Conservation (phyloP, 2,113 vertebrate genomes). For the Apaloderma vittatum region DNA sequence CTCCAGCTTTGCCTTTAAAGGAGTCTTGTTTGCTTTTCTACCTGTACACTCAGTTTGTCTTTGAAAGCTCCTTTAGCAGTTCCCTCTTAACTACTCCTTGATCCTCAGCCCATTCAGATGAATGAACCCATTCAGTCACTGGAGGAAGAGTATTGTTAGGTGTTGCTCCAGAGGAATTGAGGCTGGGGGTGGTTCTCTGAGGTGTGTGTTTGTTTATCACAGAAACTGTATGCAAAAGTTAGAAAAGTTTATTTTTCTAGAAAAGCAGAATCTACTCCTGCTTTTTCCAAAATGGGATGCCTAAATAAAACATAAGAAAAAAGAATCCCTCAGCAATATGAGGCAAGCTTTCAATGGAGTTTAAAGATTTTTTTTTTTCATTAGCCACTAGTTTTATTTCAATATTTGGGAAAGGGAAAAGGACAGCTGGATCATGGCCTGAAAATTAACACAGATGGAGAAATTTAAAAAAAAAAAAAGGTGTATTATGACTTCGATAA, state of each 20-base stretch:
- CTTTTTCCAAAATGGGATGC: background rate
- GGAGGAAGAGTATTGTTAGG: background rate
- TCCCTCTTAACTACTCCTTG: background rate
- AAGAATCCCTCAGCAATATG: background rate
- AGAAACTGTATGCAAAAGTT: background rate
- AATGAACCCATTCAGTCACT: background rate
- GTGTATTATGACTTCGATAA: background rate
- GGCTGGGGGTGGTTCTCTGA: background rate
- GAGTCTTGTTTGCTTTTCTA: background rate
- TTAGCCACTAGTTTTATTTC: background rate
- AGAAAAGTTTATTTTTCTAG: background rate
- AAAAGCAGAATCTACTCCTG: background rate
- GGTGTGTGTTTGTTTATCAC: background rate
- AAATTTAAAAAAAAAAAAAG: background rate
- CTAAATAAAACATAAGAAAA: background rate
- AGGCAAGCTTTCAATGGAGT: background rate
- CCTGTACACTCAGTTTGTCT: background rate
- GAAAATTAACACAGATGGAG: background rate
- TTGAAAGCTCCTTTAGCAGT: background rate
- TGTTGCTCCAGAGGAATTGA: background rate
- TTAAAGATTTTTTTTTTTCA: background rate
- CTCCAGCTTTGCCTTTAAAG: background rate
- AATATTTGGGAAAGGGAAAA: background rate
- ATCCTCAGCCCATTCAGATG: background rate
- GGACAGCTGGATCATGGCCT: background rate